phyloP scores from a whole-genome alignment of 2,888 invertebrate species.

The Mimumesa dahlbomi region DNA sequence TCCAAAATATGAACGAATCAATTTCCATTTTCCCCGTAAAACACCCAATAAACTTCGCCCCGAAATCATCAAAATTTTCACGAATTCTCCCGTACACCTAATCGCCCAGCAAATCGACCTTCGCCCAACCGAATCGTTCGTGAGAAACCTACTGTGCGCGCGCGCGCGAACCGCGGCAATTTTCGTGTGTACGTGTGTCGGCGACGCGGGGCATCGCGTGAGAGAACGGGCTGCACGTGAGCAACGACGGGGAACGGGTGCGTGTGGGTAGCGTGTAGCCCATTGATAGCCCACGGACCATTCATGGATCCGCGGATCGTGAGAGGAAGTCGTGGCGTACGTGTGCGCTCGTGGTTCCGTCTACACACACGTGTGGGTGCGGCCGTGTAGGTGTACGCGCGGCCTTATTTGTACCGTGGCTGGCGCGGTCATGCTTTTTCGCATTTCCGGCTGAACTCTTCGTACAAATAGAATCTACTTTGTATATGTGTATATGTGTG shows the following conservation, averaged over 20 bases:
- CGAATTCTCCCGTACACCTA: too few relatives aligned
- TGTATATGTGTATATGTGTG: too few relatives aligned
- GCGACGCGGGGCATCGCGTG: slow-evolving; percentile 42
- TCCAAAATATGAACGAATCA: too few relatives aligned
- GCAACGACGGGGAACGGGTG: slow-evolving; percentile 14
- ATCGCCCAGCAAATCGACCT: too few relatives aligned
- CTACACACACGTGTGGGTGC: slow-evolving; percentile 16
- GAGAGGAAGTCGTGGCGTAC: slow-evolving; percentile 68
- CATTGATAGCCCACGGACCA: slow-evolving; percentile 75
- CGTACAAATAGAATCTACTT: too few relatives aligned
- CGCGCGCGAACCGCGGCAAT: slow-evolving; percentile 6
- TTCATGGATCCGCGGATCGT: slow-evolving; percentile 74
- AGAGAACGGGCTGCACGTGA: slow-evolving; percentile 45
- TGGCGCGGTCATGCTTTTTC: slow-evolving; percentile 52
- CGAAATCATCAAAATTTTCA: too few relatives aligned
- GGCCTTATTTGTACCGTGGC: slow-evolving; percentile 71
- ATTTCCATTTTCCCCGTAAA: background rate
- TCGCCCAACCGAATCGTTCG: slow-evolving; percentile 8
- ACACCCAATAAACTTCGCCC: background rate
- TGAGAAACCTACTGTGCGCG: slow-evolving; percentile 22
- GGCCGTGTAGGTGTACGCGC: slow-evolving; percentile 66
- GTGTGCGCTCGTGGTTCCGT: slow-evolving; percentile 23
- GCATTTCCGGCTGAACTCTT: slow-evolving; percentile 51
- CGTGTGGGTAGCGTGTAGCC: slow-evolving; percentile 62
- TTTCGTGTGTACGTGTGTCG: slow-evolving; percentile 15